Evolutionary conservation across 1,140 invertebrate genomes (phyloP).

Genomic region (Bombus turneri): DNA sequence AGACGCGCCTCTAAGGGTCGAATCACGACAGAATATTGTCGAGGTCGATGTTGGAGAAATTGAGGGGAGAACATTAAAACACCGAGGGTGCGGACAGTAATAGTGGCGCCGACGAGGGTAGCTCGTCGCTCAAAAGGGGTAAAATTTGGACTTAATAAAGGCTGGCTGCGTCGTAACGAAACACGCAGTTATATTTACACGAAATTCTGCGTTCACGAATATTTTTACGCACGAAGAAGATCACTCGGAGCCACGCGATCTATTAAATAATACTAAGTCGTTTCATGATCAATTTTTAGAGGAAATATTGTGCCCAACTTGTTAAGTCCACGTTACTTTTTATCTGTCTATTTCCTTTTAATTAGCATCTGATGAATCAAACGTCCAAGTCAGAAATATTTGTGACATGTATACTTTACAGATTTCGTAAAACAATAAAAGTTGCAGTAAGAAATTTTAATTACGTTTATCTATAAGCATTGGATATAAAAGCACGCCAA

Average conservation of each 20-base stretch:
- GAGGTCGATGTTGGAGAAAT: slow-evolving; percentile 70
- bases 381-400: too few species aligned
- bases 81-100: slow-evolving; percentile 73
- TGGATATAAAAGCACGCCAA: too few species aligned
- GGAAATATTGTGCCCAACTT: too few species aligned
- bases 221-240: slow-evolving; percentile 1
- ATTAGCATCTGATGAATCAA: too few species aligned
- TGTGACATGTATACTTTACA: too few species aligned
- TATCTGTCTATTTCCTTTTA: too few species aligned
- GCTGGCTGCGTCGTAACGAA: slow-evolving; percentile 49
- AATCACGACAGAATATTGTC: slow-evolving; percentile 67
- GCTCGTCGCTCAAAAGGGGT: slow-evolving; percentile 64
- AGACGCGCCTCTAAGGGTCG: slow-evolving; percentile 63
- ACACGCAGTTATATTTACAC: slow-evolving; percentile 40
- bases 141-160: slow-evolving; percentile 70
- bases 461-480: too few species aligned
- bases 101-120: slow-evolving; percentile 71
- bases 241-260: too few species aligned
- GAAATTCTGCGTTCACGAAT: neutral
- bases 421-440: too few species aligned
- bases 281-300: neutral
- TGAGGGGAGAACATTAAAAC: slow-evolving; percentile 73
- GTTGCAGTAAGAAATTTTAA: too few species aligned
- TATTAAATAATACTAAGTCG: neutral
- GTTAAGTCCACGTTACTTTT: too few species aligned